A percentile compares a stretch with the other conserved stretches of the same genome.
Evolutionary conservation across 2,797 vertebrate genomes (phyloP).

Genomic region (Coccyzus lansbergi): DNA sequence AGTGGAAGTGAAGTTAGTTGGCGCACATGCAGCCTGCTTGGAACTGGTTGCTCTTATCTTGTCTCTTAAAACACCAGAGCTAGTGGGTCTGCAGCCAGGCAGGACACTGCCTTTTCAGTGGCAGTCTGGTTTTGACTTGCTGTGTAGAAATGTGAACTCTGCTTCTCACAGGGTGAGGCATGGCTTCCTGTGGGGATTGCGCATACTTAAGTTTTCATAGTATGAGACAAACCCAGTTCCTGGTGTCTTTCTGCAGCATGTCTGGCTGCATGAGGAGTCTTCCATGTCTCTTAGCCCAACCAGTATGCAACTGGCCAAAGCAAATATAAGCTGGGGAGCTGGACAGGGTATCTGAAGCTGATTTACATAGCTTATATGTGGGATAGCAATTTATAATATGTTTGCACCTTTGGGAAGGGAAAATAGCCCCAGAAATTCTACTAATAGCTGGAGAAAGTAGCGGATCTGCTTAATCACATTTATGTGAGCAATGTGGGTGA

Average conservation of each 20-base stretch:
- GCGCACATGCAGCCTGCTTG: neutral
- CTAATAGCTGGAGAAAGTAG: neutral
- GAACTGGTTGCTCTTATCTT: neutral
- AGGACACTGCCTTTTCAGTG: neutral
- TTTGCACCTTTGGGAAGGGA: constrained; percentile 11
- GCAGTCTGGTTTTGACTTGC: neutral
- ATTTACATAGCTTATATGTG: neutral
- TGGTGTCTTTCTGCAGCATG: neutral
- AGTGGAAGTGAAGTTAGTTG: neutral
- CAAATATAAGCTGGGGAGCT: neutral
- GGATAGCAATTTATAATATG: neutral
- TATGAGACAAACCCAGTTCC: neutral
- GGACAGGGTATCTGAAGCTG: neutral
- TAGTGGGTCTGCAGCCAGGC: neutral
- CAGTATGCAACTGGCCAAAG: constrained; percentile 19
- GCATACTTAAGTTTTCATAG: neutral
- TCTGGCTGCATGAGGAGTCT: neutral
- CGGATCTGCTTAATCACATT: neutral
- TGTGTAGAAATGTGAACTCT: neutral
- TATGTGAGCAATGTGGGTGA: neutral
- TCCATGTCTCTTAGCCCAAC: constrained; percentile 22
- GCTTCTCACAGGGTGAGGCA: neutral
- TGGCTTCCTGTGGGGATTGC: neutral
- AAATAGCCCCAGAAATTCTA: neutral
- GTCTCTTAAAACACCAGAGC: neutral